A percentile compares a stretch with the other conserved stretches of the same genome.
Evolutionary conservation across 2,113 vertebrate species (phyloP).

Genomic region (Rhizomys pruinosus): DNA sequence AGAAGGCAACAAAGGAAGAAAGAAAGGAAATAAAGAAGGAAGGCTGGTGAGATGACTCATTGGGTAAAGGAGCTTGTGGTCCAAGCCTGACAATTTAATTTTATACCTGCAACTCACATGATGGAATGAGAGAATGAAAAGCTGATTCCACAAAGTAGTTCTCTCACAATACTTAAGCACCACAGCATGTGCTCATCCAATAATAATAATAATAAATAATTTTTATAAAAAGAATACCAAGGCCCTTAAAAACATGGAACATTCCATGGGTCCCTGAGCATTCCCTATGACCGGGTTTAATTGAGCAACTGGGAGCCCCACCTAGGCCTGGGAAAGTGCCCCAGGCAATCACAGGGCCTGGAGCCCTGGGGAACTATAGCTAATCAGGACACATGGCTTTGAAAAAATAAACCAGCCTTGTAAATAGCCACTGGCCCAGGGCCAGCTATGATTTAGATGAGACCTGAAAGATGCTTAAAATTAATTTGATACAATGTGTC

Average conservation of each 20-base stretch:
- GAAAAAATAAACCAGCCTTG: background rate
- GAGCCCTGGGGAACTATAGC: no score
- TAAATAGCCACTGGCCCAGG: background rate
- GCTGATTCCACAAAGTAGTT: no score
- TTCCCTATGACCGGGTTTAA: background rate
- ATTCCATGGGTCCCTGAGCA: background rate
- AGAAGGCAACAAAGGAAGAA: no score
- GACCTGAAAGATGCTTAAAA: background rate
- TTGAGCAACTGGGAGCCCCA: background rate
- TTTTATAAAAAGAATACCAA: background rate
- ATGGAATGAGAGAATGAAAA: no score
- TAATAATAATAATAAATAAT: background rate
- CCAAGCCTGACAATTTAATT: no score
- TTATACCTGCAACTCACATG: no score
- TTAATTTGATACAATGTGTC: background rate
- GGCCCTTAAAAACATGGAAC: no score
- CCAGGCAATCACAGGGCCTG: rapidly evolving
- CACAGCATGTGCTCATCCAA: no score
- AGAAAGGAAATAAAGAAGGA: no score
- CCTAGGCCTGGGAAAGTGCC: background rate
- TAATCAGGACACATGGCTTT: background rate
- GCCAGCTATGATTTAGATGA: background rate
- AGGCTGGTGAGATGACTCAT: no score
- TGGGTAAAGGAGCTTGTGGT: no score
- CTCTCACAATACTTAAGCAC: no score